phyloP scores from a whole-genome alignment of 2,113 vertebrate genomes.

The Chascanopsetta lugubris region DNA sequence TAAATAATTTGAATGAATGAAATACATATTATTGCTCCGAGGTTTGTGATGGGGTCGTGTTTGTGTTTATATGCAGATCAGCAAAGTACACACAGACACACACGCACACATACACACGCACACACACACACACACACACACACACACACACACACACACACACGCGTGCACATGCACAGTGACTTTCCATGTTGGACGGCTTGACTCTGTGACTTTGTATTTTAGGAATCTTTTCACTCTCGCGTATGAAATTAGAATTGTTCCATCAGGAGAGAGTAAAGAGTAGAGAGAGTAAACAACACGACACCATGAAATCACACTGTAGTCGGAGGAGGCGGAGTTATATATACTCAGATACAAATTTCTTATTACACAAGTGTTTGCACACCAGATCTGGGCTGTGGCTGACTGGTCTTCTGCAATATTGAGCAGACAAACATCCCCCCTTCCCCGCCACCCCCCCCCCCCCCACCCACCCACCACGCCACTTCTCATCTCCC shows the following conservation, averaged over 20 bases:
- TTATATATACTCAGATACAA: slow-evolving; percentile 74
- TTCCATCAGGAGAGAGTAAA: slow-evolving; percentile 79
- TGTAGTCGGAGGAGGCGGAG: slow-evolving; percentile 68
- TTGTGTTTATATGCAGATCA: slow-evolving; percentile 61
- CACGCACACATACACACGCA: too few relatives aligned
- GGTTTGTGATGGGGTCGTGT: slow-evolving; percentile 47
- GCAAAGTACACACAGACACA: too few relatives aligned
- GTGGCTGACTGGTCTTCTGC: slow-evolving; percentile 62
- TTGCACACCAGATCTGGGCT: slow-evolving; percentile 63
- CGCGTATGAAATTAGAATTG: slow-evolving; percentile 81
- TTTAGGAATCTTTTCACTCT: slow-evolving; percentile 71
- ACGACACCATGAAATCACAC: slow-evolving; percentile 83
- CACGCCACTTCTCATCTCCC: slow-evolving; percentile 26
- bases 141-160: too few relatives aligned
- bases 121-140: too few relatives aligned
- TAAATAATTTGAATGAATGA: too few relatives aligned
- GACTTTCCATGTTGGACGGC: slow-evolving; percentile 56
- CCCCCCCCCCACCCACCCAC: slow-evolving; percentile 21
- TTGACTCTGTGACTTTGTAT: slow-evolving; percentile 61
- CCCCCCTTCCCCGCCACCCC: background rate
- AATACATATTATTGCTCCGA: slow-evolving; percentile 49
- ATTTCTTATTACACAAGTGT: slow-evolving; percentile 74
- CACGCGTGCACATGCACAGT: slow-evolving; percentile 42
- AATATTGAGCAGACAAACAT: slow-evolving; percentile 60
- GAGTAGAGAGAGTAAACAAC: too few relatives aligned